These are phyloP conservation scores for Solenodon paradoxus DNA, from an alignment of 2,113 vertebrate genomes.

Conservation along the genomic window DNA sequence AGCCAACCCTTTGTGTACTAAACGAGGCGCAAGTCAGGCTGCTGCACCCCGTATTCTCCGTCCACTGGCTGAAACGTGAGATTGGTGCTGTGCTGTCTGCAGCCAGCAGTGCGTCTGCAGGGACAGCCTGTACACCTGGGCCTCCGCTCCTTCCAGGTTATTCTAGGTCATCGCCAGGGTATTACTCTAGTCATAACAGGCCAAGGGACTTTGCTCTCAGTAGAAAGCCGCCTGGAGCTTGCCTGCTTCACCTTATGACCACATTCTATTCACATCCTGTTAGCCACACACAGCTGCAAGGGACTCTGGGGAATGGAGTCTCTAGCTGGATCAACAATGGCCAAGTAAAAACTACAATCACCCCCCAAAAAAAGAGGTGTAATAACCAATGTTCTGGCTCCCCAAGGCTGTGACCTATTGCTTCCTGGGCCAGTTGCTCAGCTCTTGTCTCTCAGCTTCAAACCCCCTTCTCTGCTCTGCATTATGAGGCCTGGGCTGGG, in stretches of 20 bases:
- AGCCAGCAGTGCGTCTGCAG: fast-evolving
- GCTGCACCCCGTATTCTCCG: background rate
- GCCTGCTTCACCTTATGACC: background rate
- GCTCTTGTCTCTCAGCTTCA: background rate
- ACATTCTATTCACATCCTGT: background rate
- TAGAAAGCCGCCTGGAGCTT: background rate
- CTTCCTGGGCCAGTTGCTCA: background rate
- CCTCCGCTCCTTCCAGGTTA: background rate
- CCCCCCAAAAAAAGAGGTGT: background rate
- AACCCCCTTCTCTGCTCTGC: background rate
- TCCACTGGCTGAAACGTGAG: background rate
- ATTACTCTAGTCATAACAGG: background rate
- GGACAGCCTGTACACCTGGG: background rate
- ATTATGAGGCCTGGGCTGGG: background rate
- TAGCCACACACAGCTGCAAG: background rate
- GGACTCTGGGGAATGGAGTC: background rate
- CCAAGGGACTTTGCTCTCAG: background rate
- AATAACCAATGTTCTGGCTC: background rate
- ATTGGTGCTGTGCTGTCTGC: background rate
- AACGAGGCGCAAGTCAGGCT: background rate
- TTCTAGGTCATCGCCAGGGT: no score
- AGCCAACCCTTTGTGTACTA: background rate
- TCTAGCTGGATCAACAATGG: background rate
- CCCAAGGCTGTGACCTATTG: background rate
- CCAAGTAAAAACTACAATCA: background rate